Conservation (phyloP, 2,113 vertebrate species). For the Suricata suricatta region DNA sequence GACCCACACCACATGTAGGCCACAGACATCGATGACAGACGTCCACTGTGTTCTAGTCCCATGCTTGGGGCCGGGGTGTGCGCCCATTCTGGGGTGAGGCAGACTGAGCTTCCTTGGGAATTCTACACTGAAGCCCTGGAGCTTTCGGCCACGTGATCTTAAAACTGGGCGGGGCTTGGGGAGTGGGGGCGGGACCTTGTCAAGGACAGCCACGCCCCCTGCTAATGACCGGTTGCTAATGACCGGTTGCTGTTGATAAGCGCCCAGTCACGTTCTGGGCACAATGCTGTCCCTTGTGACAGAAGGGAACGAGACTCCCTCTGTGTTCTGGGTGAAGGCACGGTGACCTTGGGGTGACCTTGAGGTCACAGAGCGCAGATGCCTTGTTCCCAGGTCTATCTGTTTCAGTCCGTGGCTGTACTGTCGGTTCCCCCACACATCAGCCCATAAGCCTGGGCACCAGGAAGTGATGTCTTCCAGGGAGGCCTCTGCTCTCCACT, state of each 20-base stretch:
- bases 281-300: neutral
- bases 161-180: neutral
- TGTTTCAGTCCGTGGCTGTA: neutral
- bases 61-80: too few relatives aligned
- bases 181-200: neutral
- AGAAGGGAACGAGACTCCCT: neutral
- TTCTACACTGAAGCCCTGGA: neutral
- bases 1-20: too few relatives aligned
- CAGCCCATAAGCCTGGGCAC: neutral
- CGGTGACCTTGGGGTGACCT: neutral
- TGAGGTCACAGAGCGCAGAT: too few relatives aligned
- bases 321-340: neutral
- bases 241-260: neutral
- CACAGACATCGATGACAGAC: too few relatives aligned
- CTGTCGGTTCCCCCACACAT: rapidly evolving
- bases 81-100: too few relatives aligned
- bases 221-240: neutral
- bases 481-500: neutral
- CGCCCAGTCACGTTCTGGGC: neutral
- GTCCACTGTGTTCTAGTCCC: too few relatives aligned
- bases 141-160: neutral
- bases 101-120: neutral
- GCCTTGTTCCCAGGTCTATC: neutral
- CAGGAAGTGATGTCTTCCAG: neutral
- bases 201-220: neutral